These are phyloP conservation scores for Tetraneura akinire DNA, from an alignment of 1,140 invertebrate species.

Conservation along the genomic window DNA sequence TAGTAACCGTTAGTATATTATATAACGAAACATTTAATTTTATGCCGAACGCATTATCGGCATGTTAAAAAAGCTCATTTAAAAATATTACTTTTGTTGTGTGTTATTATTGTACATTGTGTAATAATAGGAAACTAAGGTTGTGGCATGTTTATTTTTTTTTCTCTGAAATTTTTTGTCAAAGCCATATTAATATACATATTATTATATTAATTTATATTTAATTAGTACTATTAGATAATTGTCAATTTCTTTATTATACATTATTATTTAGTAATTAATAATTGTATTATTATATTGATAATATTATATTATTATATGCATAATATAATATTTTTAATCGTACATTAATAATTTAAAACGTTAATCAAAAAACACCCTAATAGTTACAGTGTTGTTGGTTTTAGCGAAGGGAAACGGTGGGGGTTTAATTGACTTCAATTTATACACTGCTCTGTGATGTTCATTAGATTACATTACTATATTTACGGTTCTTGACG, in stretches of 20 bases:
- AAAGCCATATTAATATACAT: background rate
- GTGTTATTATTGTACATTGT: constrained; percentile 25
- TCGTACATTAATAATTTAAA: background rate
- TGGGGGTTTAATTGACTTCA: no score
- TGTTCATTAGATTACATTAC: no score
- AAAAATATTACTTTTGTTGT: constrained; percentile 11
- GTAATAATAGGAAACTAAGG: constrained; percentile 32
- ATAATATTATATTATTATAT: no score
- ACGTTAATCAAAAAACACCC: constrained; percentile 20
- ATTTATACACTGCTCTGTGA: no score
- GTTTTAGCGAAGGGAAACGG: no score
- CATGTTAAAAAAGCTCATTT: constrained; percentile 1
- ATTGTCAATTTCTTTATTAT: constrained; percentile 28
- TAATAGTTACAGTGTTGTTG: background rate
- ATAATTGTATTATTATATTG: background rate
- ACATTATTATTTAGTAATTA: background rate
- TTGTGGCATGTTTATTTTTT: constrained; percentile 8
- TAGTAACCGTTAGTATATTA: no score
- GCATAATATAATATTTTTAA: background rate
- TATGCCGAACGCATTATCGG: background rate
- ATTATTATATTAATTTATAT: background rate
- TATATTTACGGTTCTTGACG: background rate
- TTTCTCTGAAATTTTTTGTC: background rate
- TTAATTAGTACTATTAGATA: constrained; percentile 21
- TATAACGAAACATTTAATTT: background rate